Percentiles rank a stretch among this genome's conserved stretches.
Conservation (phyloP, 1,140 invertebrate genomes). For the Orchesella cincta region DNA sequence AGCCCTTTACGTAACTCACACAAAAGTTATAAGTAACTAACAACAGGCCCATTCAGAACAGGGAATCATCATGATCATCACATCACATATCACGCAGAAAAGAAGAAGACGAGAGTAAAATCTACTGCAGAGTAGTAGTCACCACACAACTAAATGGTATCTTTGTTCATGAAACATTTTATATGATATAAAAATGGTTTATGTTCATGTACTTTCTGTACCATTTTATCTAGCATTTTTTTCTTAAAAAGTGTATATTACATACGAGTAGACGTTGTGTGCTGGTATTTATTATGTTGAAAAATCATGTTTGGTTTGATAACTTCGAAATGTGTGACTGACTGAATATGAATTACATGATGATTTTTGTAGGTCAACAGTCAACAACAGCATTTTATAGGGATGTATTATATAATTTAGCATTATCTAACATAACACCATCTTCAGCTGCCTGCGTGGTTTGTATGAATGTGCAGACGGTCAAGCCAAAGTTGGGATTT, state of each 20-base stretch:
- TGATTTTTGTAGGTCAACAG: conserved; percentile 23
- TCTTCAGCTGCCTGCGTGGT: not conserved
- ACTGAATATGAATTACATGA: not conserved
- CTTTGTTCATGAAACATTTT: not conserved
- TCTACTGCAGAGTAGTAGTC: not conserved
- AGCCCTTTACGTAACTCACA: conserved; percentile 4
- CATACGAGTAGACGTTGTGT: no score
- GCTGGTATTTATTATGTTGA: not conserved
- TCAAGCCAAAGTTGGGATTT: conserved; percentile 17
- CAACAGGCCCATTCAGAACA: not conserved
- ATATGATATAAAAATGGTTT: not conserved
- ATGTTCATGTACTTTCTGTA: no score
- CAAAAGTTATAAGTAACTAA: not conserved
- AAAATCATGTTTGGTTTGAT: conserved; percentile 15
- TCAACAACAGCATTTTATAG: not conserved
- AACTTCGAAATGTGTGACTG: not conserved
- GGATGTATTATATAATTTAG: not conserved
- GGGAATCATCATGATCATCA: not conserved
- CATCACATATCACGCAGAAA: not conserved
- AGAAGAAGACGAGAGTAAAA: not conserved
- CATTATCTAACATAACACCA: not conserved
- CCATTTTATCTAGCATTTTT: no score
- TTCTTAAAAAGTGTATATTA: no score
- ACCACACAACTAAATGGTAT: not conserved
- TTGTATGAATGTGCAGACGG: not conserved